Base-by-base conservation (phyloP, 2,113 vertebrate species). In the Plecturocebus donacophilus region DNA sequence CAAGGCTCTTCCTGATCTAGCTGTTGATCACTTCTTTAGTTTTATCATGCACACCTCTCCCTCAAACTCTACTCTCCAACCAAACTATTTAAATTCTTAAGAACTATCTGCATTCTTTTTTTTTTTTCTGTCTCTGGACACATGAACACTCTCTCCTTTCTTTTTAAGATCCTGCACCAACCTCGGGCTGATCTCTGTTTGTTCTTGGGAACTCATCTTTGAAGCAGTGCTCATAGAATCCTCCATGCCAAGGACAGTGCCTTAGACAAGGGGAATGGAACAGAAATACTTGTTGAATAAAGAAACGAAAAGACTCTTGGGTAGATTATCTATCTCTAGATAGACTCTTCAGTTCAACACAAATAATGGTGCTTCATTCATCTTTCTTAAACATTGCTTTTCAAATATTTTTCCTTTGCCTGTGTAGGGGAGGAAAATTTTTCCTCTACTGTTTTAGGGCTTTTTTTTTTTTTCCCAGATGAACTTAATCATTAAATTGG, bases 361-460 rank as follows among this genome's bases (percentile, higher is more conserved):
- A 45, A 93, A 81, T 58, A 93, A 93, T 70, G 68, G 27, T 87
- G 58, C n/a, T 19, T 77, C 70, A 64, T 79, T 82, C 38, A 14
- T 77, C 30, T 38, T 87, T 87, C 75, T 90, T 77, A 70, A 93
- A 68, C 91, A 70, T 75, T 81, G 64, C 27, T 56, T 75, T 90
- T 68, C 27, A 84, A 80, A 52, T 80, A 19, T 52, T 76, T 87
- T 90, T n/a, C 27, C 17, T 93, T 81, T 87, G 17, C 42, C 86
- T 82, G 87, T 27, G 11, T 27, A 61, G 13, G 2, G n/a, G 4
- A 83, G 23, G 38, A 83, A 52, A 56, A 40, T 30, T 83, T 58
- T 61, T 42, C 54, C 4, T 42, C 23, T 83, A 42, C 4, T 25
- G 12, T 83, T 61, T 58, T 40, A 40, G 10, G 54, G 14, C 5